Percentiles rank a stretch among this genome's conserved stretches.
Evolutionary conservation across 2,797 vertebrate genomes (phyloP).

Genomic region (Rhodeus uyekii): DNA sequence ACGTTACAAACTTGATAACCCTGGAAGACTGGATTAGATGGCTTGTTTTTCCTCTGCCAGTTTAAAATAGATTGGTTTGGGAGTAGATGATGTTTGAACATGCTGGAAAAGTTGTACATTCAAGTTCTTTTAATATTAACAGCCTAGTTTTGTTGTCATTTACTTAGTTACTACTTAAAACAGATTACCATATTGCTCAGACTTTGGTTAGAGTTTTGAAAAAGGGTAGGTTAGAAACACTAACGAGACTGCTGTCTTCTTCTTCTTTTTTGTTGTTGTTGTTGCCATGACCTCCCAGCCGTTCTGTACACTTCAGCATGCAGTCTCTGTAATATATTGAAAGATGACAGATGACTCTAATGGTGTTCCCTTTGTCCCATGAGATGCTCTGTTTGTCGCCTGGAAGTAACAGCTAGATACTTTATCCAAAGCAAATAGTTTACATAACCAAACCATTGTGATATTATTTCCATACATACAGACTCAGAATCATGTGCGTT

Average conservation of each 20-base stretch:
- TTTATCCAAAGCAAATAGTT: constrained; percentile 42
- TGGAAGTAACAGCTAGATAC: constrained; percentile 26
- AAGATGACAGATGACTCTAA: constrained; percentile 22
- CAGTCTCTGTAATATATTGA: not conserved
- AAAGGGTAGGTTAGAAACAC: not conserved
- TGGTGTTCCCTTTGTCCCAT: constrained; percentile 16
- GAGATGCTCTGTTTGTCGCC: not conserved
- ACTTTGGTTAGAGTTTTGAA: not conserved
- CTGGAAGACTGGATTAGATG: constrained; percentile 35
- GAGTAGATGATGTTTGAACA: not conserved
- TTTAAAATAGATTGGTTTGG: not conserved
- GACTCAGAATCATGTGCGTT: constrained; percentile 17
- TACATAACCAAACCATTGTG: constrained; percentile 32
- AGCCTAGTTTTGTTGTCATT: not conserved
- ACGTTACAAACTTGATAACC: constrained; percentile 45
- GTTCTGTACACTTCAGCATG: not conserved
- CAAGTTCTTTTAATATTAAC: not conserved
- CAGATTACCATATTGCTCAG: not conserved
- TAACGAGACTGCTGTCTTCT: too few species aligned
- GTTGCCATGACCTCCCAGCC: not conserved
- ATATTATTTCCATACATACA: constrained; percentile 35
- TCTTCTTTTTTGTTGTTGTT: not conserved
- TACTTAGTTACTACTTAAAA: not conserved
- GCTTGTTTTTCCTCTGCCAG: not conserved
- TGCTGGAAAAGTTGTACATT: not conserved